These are phyloP conservation scores for Tor tambroides DNA, from an alignment of 2,113 vertebrate species.

Conservation along the genomic window DNA sequence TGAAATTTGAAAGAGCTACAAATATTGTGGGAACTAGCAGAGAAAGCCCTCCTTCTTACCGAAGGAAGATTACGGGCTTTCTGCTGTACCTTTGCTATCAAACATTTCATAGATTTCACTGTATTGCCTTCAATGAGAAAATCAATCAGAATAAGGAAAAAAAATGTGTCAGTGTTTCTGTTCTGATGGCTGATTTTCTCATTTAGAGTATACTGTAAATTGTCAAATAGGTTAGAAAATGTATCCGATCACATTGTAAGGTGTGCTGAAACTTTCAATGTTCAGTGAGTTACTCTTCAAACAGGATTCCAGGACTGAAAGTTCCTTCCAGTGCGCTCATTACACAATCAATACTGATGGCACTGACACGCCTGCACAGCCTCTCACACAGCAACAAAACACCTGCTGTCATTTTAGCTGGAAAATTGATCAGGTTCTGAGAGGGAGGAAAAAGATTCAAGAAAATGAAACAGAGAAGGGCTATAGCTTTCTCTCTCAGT, in stretches of 20 bases:
- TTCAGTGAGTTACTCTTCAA: conserved; percentile 2
- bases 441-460: neutral
- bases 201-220: neutral
- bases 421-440: neutral
- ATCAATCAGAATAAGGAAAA: no score
- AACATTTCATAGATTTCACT: neutral
- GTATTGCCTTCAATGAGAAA: no score
- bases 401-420: neutral
- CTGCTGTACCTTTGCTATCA: neutral
- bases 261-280: neutral
- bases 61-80: neutral
- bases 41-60: neutral
- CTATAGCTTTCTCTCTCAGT: neutral
- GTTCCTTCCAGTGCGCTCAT: neutral
- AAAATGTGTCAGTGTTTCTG: neutral
- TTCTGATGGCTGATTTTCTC: neutral
- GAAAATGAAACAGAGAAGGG: conserved; percentile 20
- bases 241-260: neutral
- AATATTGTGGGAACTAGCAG: neutral
- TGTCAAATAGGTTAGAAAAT: neutral
- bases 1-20: neutral
- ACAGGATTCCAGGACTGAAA: neutral
- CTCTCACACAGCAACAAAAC: no score
- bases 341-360: conserved; percentile 12
- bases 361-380: conserved; percentile 23